Evolutionary conservation across 1,140 invertebrate genomes (phyloP), one percentile per base, ranked within the genome.

Genomic region (Diabrotica virgifera): DNA sequence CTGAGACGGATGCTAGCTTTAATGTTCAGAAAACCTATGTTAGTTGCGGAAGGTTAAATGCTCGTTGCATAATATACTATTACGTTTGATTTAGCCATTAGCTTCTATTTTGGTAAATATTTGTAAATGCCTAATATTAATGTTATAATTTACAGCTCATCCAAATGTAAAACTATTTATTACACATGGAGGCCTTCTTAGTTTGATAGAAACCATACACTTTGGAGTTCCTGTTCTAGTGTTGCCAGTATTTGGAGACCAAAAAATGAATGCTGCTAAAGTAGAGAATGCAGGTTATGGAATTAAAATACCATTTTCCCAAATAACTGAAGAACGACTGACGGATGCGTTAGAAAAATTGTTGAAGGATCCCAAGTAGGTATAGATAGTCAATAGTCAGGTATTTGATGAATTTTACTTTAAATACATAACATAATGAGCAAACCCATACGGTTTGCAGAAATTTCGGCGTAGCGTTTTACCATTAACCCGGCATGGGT

Each of bases 151-250:
- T 56, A 36, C 14, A 67, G 68, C 69, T 5, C 69, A 70, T 59
- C 59, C 63, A 12, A 70, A 70, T 58, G 35, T 70, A 11, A 70
- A 63, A 64, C 36, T 68, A 11, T 68, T 70, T n/a, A 68, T 70
- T n/a, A 65, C 69, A 0, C 69, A 70, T 58, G 66, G 66, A 12
- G 66, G 66, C 8, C 55, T 68, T n/a, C 52, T 63, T 9, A 68
- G 69, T 61, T 59, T 53, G 8, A 59, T 55, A 36, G 84, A 85
- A 67, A 76, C 80, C 0, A 70, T 80, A 5, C 78, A 80, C 62
- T 72, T 78, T 65, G 82, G 80, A 10, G 77, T 82, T 5, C 84
- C 84, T 1, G 62, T 85, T n/a, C 56, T 85, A 1, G 70, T 64
- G 8, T 70, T 79, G 36, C 78, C 78, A 8, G 68, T 77, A 46